A percentile compares a stretch with the other conserved stretches of the same genome.
These are phyloP conservation scores for Loris lydekkerianus DNA, from an alignment of 2,797 vertebrate species.

Conservation along the genomic window DNA sequence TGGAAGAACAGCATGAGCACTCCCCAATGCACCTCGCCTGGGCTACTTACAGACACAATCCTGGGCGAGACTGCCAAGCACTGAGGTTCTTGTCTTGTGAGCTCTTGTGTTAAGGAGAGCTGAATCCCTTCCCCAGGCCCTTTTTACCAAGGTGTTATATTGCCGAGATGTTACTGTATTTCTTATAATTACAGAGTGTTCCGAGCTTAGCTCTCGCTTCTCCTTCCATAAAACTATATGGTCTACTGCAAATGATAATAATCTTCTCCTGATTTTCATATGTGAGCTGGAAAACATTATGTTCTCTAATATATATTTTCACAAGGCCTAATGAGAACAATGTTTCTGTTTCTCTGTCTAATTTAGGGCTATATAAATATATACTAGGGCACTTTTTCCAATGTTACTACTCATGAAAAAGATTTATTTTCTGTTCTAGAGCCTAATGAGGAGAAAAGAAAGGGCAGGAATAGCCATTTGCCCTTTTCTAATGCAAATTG, in stretches of 20 bases:
- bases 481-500: background rate
- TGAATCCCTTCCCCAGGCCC: too few species aligned
- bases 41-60: too few species aligned
- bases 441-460: background rate
- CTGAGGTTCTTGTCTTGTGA: too few species aligned
- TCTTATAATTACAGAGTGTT: too few species aligned
- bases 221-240: too few species aligned
- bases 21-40: too few species aligned
- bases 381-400: background rate
- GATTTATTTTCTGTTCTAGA: background rate
- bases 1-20: too few species aligned
- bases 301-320: background rate
- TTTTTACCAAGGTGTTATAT: too few species aligned
- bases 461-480: background rate
- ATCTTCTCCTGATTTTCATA: background rate
- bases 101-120: too few species aligned
- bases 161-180: too few species aligned
- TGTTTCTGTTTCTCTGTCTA: background rate
- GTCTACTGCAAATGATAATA: background rate
- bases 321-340: background rate
- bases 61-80: too few species aligned
- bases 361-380: background rate
- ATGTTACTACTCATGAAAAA: background rate
- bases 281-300: background rate
- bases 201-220: too few species aligned